A percentile compares a stretch with the other conserved stretches of the same genome.
Conservation (phyloP, 2,888 invertebrate species). For the Ctenicera cuprea region DNA sequence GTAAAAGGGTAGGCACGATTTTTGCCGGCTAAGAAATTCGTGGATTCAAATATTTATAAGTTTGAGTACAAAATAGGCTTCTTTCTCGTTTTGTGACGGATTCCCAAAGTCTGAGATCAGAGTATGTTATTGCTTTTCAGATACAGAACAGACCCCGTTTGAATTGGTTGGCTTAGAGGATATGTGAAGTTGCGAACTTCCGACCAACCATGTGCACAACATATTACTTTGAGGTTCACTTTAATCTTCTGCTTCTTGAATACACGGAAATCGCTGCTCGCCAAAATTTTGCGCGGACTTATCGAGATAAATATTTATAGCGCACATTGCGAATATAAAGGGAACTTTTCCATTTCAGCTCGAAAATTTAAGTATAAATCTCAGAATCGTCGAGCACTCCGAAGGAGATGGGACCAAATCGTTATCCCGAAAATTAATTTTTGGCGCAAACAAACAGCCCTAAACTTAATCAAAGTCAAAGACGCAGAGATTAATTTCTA, state of each 20-base stretch:
- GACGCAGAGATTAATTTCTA: slow-evolving; percentile 41
- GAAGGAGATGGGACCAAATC: neutral
- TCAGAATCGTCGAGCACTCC: neutral
- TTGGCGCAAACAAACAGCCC: slow-evolving; percentile 25
- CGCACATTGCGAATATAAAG: neutral
- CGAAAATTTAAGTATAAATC: neutral
- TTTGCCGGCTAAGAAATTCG: slow-evolving; percentile 17
- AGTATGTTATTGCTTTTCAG: slow-evolving; percentile 46
- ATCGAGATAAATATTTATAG: slow-evolving; percentile 32
- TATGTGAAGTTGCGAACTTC: slow-evolving; percentile 52
- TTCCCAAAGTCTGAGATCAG: slow-evolving; percentile 48
- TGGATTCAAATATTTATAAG: slow-evolving; percentile 35
- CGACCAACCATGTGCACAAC: slow-evolving; percentile 50
- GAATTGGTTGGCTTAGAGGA: slow-evolving; percentile 52
- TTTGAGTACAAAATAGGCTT: slow-evolving; percentile 29
- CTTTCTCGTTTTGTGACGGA: slow-evolving; percentile 41
- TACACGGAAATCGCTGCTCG: slow-evolving; percentile 51
- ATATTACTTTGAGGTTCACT: slow-evolving; percentile 56
- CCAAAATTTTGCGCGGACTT: slow-evolving; percentile 35
- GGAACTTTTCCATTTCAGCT: slow-evolving; percentile 10
- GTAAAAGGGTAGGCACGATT: slow-evolving; percentile 12
- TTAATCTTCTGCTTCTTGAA: slow-evolving; percentile 58
- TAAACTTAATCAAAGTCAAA: slow-evolving; percentile 44
- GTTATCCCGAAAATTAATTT: slow-evolving; percentile 28
- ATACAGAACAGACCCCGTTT: slow-evolving; percentile 48